Conservation (phyloP, 2,888 invertebrate genomes). For the Calameuta pallipes region DNA sequence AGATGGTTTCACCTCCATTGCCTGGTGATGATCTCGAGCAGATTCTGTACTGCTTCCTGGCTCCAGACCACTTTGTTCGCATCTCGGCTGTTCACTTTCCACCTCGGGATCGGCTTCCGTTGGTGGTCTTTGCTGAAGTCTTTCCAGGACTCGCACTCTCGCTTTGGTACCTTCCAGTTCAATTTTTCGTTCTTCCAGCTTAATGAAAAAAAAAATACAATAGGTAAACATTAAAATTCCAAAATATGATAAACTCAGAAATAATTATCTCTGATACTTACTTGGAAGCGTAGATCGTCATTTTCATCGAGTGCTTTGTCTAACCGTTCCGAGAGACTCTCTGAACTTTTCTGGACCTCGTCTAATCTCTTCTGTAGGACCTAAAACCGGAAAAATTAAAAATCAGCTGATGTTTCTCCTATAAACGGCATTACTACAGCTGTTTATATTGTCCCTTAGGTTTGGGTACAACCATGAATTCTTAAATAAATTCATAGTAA, state of each 20-base stretch:
- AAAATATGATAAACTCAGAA: not conserved
- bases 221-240: not conserved
- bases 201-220: slow-evolving; percentile 43
- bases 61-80: slow-evolving; percentile 65
- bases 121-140: slow-evolving; percentile 66
- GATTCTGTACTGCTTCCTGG: slow-evolving; percentile 76
- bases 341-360: slow-evolving; percentile 76
- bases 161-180: slow-evolving; percentile 87
- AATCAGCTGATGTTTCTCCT: not conserved
- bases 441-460: not conserved
- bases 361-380: slow-evolving; percentile 79
- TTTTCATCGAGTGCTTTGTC: slow-evolving; percentile 82
- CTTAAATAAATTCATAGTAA: not conserved
- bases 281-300: slow-evolving; percentile 86
- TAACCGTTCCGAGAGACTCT: slow-evolving; percentile 74
- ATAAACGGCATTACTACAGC: not conserved
- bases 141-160: slow-evolving; percentile 79
- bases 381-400: slow-evolving; percentile 65
- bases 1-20: slow-evolving; percentile 58
- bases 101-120: slow-evolving; percentile 64
- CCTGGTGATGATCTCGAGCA: slow-evolving; percentile 71
- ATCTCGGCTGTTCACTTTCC: slow-evolving; percentile 58
- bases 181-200: slow-evolving; percentile 86
- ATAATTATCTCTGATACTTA: slow-evolving; percentile 56
- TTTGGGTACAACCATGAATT: not conserved